Percentiles rank a stretch among this genome's conserved stretches.
phyloP scores from a whole-genome alignment of 2,888 invertebrate species.

The Amphipyra berbera region DNA sequence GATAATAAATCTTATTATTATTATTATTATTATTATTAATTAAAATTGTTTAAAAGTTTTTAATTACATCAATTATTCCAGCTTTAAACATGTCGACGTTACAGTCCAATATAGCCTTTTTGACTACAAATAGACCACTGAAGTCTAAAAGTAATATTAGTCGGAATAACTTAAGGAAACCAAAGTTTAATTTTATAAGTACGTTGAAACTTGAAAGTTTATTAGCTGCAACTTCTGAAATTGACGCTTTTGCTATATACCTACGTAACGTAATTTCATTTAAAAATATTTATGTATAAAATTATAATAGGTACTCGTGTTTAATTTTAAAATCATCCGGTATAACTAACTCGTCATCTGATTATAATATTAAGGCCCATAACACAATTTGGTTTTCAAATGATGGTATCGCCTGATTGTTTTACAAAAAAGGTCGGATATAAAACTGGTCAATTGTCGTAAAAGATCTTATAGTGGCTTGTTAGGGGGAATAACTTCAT shows the following conservation, averaged over 20 bases:
- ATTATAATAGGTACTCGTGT: not conserved
- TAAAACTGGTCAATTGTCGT: slow-evolving; percentile 76
- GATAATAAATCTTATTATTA: no score
- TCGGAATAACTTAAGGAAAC: no score
- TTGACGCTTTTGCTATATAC: no score
- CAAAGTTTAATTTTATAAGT: no score
- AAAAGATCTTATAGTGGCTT: slow-evolving; percentile 80
- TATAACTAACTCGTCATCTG: not conserved
- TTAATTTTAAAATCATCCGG: not conserved
- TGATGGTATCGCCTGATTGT: slow-evolving; percentile 40
- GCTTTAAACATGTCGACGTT: not conserved
- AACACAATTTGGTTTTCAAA: slow-evolving; percentile 34
- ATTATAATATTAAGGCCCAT: slow-evolving; percentile 7
- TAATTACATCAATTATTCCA: slow-evolving; percentile 2
- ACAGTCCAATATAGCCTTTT: not conserved
- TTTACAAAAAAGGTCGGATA: slow-evolving; percentile 61
- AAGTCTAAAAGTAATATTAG: no score
- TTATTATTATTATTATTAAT: no score
- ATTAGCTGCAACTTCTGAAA: no score
- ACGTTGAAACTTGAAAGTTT: no score
- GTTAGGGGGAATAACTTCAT: slow-evolving; percentile 82
- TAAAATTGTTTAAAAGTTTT: not conserved
- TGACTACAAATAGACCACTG: not conserved
- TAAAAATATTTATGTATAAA: no score
- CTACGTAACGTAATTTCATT: no score